These are phyloP conservation scores for Drosophila trapezifrons DNA, from an alignment of 1,140 invertebrate species.

Conservation along the genomic window DNA sequence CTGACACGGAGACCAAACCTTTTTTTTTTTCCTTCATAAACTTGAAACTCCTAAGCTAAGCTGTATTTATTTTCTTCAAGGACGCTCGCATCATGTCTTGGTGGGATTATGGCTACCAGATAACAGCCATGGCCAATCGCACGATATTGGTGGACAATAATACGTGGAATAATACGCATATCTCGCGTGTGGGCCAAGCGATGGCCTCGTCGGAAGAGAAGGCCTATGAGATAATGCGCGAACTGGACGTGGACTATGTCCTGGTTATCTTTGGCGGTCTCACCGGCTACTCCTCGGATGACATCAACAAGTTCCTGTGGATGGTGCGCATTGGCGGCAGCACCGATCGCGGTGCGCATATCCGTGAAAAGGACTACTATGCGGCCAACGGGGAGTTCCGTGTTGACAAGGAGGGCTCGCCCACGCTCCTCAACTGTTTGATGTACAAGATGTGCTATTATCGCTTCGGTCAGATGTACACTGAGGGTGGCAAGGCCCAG, in stretches of 20 bases:
- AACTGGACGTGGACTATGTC: slow-evolving; percentile 98
- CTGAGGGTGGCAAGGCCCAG: slow-evolving; percentile 95
- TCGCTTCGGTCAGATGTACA: slow-evolving; percentile 95
- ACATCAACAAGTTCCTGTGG: slow-evolving; percentile 99
- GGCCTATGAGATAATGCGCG: slow-evolving; percentile 98
- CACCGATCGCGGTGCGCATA: slow-evolving; percentile 96
- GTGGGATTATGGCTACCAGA: slow-evolving; percentile 99
- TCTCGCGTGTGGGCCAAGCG: slow-evolving; percentile 97
- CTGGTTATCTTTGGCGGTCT: slow-evolving; percentile 99
- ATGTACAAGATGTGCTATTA: slow-evolving; percentile 99
- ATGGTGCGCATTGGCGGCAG: slow-evolving; percentile 99
- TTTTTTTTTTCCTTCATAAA: background rate
- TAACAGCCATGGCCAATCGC: slow-evolving; percentile 99
- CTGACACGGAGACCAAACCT: slow-evolving; percentile 31
- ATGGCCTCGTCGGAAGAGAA: slow-evolving; percentile 98
- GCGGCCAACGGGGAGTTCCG: slow-evolving; percentile 96
- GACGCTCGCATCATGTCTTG: slow-evolving; percentile 99
- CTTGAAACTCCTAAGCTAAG: background rate
- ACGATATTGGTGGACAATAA: slow-evolving; percentile 99
- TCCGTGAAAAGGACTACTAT: slow-evolving; percentile 98
- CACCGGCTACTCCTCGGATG: slow-evolving; percentile 99
- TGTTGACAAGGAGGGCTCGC: slow-evolving; percentile 95
- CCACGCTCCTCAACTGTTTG: slow-evolving; percentile 93
- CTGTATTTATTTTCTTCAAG: slow-evolving; percentile 79
- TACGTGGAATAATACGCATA: slow-evolving; percentile 99